These are phyloP conservation scores for Pongo pygmaeus DNA, from an alignment of 2,113 vertebrate species.

Conservation along the genomic window DNA sequence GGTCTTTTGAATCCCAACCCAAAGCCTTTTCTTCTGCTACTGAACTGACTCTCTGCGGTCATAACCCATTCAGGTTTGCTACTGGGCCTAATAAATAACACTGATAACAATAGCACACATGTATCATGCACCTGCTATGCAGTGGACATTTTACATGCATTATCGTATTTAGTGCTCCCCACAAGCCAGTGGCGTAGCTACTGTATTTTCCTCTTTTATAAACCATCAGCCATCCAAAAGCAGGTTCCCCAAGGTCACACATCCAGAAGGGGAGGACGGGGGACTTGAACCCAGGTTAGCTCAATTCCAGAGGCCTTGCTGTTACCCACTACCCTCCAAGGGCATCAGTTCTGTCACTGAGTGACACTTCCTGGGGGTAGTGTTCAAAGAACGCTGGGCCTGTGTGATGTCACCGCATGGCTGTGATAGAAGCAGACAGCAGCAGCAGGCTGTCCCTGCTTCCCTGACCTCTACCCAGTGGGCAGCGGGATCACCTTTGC, in stretches of 20 bases:
- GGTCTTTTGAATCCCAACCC: background rate
- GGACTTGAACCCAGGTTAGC: constrained; percentile 4
- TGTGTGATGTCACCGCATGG: constrained; percentile 62
- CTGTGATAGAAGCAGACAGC: constrained; percentile 36
- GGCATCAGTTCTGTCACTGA: constrained; percentile 11
- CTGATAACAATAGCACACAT: background rate
- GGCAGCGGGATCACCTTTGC: background rate
- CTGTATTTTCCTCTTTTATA: background rate
- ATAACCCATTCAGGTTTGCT: background rate
- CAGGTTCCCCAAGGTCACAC: background rate
- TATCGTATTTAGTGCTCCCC: background rate
- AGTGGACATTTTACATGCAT: background rate
- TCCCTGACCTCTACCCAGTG: constrained; percentile 57
- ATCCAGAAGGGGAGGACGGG: background rate
- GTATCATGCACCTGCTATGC: background rate
- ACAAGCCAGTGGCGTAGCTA: background rate
- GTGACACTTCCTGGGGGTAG: constrained; percentile 50
- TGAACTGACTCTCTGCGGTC: background rate
- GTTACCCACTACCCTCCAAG: background rate
- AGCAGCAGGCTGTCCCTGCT: constrained; percentile 52
- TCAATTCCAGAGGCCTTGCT: background rate
- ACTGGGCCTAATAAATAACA: background rate
- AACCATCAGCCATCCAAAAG: background rate
- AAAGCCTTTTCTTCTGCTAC: background rate
- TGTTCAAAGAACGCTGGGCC: constrained; percentile 61